Conservation (phyloP, 2,113 vertebrate genomes). For the Heliornis fulica region DNA sequence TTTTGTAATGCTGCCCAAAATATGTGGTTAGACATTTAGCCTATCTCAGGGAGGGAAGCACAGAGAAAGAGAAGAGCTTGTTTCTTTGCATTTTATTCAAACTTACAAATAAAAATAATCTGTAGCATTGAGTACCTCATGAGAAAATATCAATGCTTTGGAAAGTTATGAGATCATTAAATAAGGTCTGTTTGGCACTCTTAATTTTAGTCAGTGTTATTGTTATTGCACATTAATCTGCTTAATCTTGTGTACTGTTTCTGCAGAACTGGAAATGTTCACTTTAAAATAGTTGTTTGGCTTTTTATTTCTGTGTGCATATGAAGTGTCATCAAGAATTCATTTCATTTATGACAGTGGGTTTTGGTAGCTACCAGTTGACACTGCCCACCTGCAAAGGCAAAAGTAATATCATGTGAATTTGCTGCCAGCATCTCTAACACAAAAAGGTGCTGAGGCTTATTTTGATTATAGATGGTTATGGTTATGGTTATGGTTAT, state of each 20-base stretch:
- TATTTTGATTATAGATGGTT: neutral
- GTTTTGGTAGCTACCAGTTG: neutral
- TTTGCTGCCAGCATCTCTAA: neutral
- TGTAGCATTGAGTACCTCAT: neutral
- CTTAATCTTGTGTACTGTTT: neutral
- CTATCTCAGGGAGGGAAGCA: neutral
- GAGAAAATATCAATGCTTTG: neutral
- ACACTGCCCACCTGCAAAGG: neutral
- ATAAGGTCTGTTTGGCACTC: neutral
- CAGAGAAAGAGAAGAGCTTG: neutral
- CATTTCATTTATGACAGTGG: neutral
- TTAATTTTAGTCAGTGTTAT: neutral
- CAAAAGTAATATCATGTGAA: neutral
- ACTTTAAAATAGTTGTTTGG: neutral
- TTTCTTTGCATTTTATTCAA: neutral
- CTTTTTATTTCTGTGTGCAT: neutral
- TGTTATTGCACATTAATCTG: neutral
- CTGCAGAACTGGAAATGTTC: neutral
- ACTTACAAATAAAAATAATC: neutral
- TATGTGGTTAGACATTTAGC: neutral
- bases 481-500: rapidly evolving
- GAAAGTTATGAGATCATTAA: neutral
- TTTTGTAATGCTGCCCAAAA: neutral
- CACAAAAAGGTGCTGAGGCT: neutral
- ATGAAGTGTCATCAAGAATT: neutral